Conservation (phyloP, 1,140 invertebrate species). For the Drosophila varians region DNA sequence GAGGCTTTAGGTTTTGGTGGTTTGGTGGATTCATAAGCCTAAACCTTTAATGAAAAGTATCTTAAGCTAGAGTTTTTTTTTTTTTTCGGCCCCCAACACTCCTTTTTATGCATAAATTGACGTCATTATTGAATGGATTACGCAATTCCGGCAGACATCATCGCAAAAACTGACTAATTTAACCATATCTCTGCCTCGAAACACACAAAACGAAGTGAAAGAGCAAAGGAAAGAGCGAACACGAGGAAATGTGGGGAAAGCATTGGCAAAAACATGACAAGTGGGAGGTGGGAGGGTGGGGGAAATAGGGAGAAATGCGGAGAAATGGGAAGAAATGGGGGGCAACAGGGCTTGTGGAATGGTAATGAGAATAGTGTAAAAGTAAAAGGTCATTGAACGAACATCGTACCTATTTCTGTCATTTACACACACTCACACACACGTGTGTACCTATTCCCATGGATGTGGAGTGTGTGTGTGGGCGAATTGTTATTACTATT, state of each 20-base stretch:
- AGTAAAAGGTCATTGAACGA: constrained; percentile 80
- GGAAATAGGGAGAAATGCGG: background rate
- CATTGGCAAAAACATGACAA: constrained; percentile 4
- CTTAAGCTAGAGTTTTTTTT: background rate
- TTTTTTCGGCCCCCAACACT: background rate
- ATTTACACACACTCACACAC: constrained; percentile 42
- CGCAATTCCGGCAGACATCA: constrained; percentile 52
- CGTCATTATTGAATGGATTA: constrained; percentile 61
- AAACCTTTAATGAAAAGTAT: background rate
- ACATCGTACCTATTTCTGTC: constrained; percentile 76
- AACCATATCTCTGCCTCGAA: constrained; percentile 49
- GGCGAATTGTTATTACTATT: constrained; percentile 52
- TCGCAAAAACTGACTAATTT: constrained; percentile 60
- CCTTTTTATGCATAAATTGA: constrained; percentile 37
- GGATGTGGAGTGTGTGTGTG: constrained; percentile 19
- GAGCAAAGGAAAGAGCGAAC: constrained; percentile 4
- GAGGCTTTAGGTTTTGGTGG: constrained; percentile 38
- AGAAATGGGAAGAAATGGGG: constrained; percentile 12
- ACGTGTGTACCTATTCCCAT: background rate
- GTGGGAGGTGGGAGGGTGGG: background rate
- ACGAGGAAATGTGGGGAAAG: constrained; percentile 14
- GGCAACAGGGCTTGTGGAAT: constrained; percentile 18
- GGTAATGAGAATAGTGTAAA: constrained; percentile 63
- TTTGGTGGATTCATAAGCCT: background rate
- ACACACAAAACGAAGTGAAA: constrained; percentile 9